Percentiles rank a stretch among this genome's conserved stretches.
These are phyloP conservation scores for Ashinkailepas kermadecensis DNA, from an alignment of 2,888 invertebrate species.

Conservation along the genomic window DNA sequence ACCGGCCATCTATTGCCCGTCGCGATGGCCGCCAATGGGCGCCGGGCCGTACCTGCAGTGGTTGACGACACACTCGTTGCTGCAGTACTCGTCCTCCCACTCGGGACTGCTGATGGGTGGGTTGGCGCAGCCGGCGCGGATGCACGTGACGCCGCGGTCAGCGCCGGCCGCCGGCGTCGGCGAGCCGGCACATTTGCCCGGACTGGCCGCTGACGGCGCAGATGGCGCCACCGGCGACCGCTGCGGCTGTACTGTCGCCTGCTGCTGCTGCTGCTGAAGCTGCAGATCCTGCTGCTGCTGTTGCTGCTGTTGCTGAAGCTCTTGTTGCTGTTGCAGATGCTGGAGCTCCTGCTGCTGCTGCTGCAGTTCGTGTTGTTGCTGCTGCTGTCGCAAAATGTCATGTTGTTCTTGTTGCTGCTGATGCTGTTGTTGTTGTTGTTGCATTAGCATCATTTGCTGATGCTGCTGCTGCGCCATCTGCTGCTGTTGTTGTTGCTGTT, in stretches of 20 bases:
- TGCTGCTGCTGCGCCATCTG: conserved; percentile 12
- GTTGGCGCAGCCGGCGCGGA: conserved; percentile 83
- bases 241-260: neutral
- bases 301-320: conserved; percentile 25
- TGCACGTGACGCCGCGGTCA: conserved; percentile 48
- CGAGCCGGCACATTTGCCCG: neutral
- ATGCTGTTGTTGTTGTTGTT: conserved; percentile 8
- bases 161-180: neutral
- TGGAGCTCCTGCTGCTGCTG: conserved; percentile 26
- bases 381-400: conserved; percentile 27
- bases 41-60: conserved; percentile 65
- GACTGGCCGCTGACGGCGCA: neutral
- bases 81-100: conserved; percentile 96
- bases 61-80: conserved; percentile 91
- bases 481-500: conserved; percentile 5
- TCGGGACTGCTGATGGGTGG: conserved; percentile 82
- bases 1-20: too few relatives aligned
- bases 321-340: conserved; percentile 26
- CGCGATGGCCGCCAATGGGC: too few relatives aligned
- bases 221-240: neutral
- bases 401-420: conserved; percentile 24
- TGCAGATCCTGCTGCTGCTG: neutral
- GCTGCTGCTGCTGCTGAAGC: neutral
- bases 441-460: neutral
- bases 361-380: conserved; percentile 12